These are phyloP conservation scores for Hapalemur alaotrensis DNA, from an alignment of 2,797 vertebrate species.

Conservation along the genomic window DNA sequence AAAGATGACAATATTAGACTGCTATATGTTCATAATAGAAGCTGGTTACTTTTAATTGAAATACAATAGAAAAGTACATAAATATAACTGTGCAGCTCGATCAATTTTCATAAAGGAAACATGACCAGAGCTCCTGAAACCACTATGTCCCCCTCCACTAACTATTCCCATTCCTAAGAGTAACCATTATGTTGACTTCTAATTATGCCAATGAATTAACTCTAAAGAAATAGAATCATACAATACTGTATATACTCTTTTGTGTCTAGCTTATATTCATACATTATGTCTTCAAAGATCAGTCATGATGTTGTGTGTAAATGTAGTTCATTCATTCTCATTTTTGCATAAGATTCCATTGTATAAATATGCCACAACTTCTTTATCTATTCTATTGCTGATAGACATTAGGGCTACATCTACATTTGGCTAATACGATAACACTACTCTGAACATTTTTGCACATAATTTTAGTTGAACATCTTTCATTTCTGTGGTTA, in stretches of 20 bases:
- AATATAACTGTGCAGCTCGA: background rate
- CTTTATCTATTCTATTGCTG: background rate
- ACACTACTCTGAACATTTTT: background rate
- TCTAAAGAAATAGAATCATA: background rate
- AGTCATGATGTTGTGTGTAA: background rate
- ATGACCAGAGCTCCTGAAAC: background rate
- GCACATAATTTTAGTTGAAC: background rate
- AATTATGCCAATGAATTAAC: background rate
- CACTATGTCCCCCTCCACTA: background rate
- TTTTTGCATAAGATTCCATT: background rate
- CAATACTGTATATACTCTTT: background rate
- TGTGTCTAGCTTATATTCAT: background rate
- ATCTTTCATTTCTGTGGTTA: background rate
- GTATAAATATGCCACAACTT: background rate
- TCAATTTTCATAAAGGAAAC: background rate
- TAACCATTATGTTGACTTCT: background rate
- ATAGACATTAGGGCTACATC: background rate
- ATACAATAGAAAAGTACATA: background rate
- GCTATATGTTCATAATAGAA: background rate
- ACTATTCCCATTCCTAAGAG: background rate
- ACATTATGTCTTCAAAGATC: background rate
- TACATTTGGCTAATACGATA: background rate
- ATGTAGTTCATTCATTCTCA: background rate
- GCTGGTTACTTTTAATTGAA: conserved; percentile 21
- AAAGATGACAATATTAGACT: conserved; percentile 13